Evolutionary conservation across 2,797 vertebrate genomes (phyloP), one percentile per base, ranked within the genome.

Genomic region (Cottoperca gobio): DNA sequence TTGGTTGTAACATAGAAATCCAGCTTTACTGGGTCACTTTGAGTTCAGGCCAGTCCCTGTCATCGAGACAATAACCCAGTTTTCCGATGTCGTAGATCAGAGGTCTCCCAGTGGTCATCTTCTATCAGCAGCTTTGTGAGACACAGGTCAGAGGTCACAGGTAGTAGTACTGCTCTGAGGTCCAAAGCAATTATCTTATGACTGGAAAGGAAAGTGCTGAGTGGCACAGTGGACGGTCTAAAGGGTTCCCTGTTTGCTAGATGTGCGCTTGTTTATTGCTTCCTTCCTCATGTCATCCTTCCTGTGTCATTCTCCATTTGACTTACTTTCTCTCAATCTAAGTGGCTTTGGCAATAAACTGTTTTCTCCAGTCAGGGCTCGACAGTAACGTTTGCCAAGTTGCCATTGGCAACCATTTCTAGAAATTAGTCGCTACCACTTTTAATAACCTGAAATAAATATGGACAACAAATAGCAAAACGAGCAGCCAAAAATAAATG

Each of bases 81-180:
- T 39, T 65, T 70, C 45, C 11, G 37, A 62, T 42, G 61, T 45
- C 31, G 8, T 8, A 33, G 46, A 28, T 46, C 60, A 46, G 39
- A 13, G 5, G 37, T 53, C 53, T 62, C 61, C 28, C 8, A 6
- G 54, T 50, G 58, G 57, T 69, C 50, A 6, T 70, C 53, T 26
- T 55, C 55, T 37, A 21, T 64, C 61, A 61, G 43, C 64, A 46
- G 70, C 40, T 75, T 13, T 72, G 67, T 26, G 5, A 14, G 24
- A 55, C 31, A 70, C 0, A 59, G 77, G 82, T 84, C 80, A 81
- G 23, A 84, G 75, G 79, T 81, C 63, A 52, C 23, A 72, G 71
- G 70, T 68, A 69, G 21, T 13, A 61, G 24, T 4, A 2, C 48
- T 9, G 59, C 60, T 81, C 46, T 65, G 61, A 59, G 75, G 52